phyloP scores from a whole-genome alignment of 2,797 vertebrate species.

The Urocyon cinereoargenteus region DNA sequence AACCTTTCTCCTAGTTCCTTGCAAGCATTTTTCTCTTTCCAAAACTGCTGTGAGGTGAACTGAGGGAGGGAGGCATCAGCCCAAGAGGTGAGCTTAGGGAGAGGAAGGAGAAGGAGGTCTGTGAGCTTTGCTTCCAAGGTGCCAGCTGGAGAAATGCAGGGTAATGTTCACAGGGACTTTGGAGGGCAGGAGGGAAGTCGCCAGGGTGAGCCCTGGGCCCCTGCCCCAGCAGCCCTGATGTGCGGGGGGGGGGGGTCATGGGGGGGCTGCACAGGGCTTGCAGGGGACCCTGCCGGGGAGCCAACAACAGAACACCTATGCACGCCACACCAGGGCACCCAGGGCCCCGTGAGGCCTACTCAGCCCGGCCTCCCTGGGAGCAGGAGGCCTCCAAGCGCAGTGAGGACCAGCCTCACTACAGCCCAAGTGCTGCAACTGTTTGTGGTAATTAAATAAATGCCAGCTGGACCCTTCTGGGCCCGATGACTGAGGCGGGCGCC shows the following conservation, averaged over 20 bases:
- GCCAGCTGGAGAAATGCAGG: background rate
- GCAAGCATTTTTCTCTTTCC: background rate
- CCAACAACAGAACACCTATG: background rate
- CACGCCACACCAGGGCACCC: rapidly evolving
- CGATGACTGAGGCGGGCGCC: background rate
- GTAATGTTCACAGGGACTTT: rapidly evolving
- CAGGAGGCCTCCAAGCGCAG: background rate
- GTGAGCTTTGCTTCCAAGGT: background rate
- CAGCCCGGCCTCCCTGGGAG: background rate
- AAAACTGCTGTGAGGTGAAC: background rate
- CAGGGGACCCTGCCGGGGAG: background rate
- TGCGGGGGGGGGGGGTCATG: background rate
- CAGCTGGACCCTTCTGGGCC: background rate
- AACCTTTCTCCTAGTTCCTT: background rate
- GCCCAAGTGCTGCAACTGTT: conserved; percentile 54
- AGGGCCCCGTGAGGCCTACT: too few relatives aligned
- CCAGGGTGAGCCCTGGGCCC: background rate
- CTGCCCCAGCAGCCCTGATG: background rate
- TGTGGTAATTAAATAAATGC: conserved; percentile 55
- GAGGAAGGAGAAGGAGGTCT: too few relatives aligned
- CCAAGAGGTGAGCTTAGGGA: background rate
- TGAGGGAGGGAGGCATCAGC: rapidly evolving
- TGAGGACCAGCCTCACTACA: background rate
- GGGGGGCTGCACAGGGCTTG: background rate
- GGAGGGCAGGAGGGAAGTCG: background rate